These are phyloP conservation scores for Gallinago undulata DNA, from an alignment of 2,113 vertebrate species.

Conservation along the genomic window DNA sequence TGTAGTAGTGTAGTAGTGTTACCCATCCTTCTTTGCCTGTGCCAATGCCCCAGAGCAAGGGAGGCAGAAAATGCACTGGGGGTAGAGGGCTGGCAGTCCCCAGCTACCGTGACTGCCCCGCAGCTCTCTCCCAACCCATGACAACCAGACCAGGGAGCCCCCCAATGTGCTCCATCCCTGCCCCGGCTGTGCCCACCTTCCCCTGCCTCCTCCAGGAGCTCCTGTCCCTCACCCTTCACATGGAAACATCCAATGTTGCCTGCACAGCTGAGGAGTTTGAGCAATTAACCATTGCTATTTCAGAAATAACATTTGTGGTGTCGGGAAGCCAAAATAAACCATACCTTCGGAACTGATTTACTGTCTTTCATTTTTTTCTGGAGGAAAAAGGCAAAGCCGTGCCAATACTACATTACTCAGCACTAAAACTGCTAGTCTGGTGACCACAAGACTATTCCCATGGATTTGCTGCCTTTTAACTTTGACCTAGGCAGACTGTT, in stretches of 20 bases:
- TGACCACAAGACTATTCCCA: background rate
- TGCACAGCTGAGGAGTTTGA: background rate
- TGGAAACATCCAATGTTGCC: background rate
- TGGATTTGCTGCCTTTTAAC: background rate
- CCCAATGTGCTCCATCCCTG: background rate
- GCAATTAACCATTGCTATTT: slow-evolving; percentile 25
- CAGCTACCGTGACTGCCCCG: background rate
- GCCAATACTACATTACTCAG: background rate
- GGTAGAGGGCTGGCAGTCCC: rapidly evolving
- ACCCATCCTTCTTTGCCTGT: background rate
- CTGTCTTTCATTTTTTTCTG: background rate
- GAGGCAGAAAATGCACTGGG: background rate
- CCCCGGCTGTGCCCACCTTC: background rate
- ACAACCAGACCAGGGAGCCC: background rate
- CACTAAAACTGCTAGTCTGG: background rate
- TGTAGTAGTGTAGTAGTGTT: rapidly evolving
- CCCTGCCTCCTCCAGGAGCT: background rate
- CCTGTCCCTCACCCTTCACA: background rate
- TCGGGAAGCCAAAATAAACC: slow-evolving; percentile 29
- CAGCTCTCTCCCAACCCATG: background rate
- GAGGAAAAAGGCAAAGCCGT: background rate
- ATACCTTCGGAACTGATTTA: slow-evolving; percentile 50
- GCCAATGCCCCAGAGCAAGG: background rate
- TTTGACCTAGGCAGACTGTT: background rate
- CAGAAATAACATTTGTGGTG: slow-evolving; percentile 50